A percentile compares a stretch with the other conserved stretches of the same genome.
phyloP scores from a whole-genome alignment of 2,113 vertebrate species.

The Notarius lentiginosus region DNA sequence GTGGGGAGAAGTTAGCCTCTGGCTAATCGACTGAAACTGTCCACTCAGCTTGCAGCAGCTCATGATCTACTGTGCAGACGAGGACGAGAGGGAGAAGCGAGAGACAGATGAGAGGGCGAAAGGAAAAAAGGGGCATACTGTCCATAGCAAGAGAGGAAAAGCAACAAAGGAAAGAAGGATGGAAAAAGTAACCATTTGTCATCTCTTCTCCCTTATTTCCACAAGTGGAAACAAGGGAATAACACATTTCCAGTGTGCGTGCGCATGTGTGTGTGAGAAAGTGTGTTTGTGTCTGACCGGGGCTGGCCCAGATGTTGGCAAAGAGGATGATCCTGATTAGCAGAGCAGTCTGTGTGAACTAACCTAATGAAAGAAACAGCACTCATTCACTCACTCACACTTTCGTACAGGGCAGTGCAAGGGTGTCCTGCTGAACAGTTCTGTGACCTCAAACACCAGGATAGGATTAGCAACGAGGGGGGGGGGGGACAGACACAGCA shows the following conservation, averaged over 20 bases:
- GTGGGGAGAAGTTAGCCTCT: conserved; percentile 29
- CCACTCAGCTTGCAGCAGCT: conserved; percentile 24
- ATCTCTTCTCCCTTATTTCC: neutral
- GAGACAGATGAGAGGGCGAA: neutral
- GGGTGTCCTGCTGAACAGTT: neutral
- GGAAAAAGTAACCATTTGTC: neutral
- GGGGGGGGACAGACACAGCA: neutral
- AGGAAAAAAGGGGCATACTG: neutral
- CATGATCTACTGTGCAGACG: conserved; percentile 26
- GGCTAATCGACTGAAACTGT: conserved; percentile 47
- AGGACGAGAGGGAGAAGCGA: neutral
- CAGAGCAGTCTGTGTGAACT: conserved; percentile 31
- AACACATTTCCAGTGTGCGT: neutral
- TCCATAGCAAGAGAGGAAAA: neutral
- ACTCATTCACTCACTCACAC: conserved; percentile 19
- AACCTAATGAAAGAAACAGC: conserved; percentile 38
- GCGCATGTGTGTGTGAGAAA: neutral
- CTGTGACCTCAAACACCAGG: conserved; percentile 39
- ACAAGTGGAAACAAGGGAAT: neutral
- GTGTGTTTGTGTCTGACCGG: conserved; percentile 10
- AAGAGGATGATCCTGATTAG: conserved; percentile 46
- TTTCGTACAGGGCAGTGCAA: neutral
- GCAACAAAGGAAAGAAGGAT: neutral
- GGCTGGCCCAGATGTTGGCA: conserved; percentile 1
- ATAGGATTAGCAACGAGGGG: conserved; percentile 26